Evolutionary conservation across 2,888 invertebrate species (phyloP).

Genomic region (Pseudoips prasinana): DNA sequence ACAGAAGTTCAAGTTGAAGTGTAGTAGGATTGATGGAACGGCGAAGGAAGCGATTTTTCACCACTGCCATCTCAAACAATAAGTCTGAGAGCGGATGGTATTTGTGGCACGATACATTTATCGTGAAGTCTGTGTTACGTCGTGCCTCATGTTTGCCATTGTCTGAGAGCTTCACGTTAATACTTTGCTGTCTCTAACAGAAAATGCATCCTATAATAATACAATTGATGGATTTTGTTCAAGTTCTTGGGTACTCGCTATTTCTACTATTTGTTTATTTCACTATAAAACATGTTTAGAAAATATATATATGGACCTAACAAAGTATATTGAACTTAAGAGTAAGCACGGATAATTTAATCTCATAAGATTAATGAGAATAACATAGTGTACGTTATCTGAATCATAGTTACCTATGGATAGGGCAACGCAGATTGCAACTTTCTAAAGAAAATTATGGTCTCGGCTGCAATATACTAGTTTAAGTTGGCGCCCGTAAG

Average conservation of each 20-base stretch:
- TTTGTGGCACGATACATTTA: slow-evolving; percentile 70
- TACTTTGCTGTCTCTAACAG: slow-evolving; percentile 56
- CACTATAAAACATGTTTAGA: slow-evolving; percentile 9
- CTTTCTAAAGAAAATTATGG: slow-evolving; percentile 54
- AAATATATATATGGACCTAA: slow-evolving; percentile 5
- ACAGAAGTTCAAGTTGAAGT: slow-evolving; percentile 24
- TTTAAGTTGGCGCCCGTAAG: slow-evolving; percentile 56
- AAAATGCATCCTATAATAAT: slow-evolving; percentile 57
- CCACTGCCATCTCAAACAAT: slow-evolving; percentile 62
- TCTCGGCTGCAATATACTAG: slow-evolving; percentile 45
- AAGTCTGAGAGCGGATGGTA: slow-evolving; percentile 60
- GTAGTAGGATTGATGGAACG: slow-evolving; percentile 30
- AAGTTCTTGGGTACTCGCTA: slow-evolving; percentile 30
- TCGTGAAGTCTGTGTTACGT: slow-evolving; percentile 53
- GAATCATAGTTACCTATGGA: slow-evolving; percentile 31
- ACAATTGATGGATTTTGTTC: slow-evolving; percentile 43
- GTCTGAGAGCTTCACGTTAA: slow-evolving; percentile 67
- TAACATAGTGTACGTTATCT: slow-evolving; percentile 28
- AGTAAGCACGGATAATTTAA: slow-evolving; percentile 20
- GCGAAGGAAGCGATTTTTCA: slow-evolving; percentile 59
- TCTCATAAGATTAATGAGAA: slow-evolving; percentile 28
- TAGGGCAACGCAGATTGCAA: slow-evolving; percentile 38
- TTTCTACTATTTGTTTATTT: slow-evolving; percentile 11
- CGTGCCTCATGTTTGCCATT: slow-evolving; percentile 64
- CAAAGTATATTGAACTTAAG: slow-evolving; percentile 7